Conservation (phyloP, 2,797 vertebrate species). For the Notoglanidium macrostoma region DNA sequence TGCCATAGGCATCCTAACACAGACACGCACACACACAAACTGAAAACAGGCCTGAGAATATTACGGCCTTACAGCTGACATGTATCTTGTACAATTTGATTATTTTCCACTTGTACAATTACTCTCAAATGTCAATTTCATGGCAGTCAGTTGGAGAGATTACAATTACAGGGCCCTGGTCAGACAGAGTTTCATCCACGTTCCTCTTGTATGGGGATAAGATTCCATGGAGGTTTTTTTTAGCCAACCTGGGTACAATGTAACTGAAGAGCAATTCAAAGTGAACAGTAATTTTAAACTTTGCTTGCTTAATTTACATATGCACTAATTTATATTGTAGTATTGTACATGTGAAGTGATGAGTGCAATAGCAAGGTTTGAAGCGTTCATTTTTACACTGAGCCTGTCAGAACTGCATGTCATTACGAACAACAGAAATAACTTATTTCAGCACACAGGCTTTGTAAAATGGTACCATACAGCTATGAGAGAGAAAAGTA, state of each 20-base stretch:
- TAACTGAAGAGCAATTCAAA: slow-evolving; percentile 4
- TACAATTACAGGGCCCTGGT: slow-evolving; percentile 78
- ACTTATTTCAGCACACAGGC: slow-evolving; percentile 1
- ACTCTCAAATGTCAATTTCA: slow-evolving; percentile 98
- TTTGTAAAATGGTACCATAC: slow-evolving; percentile 11
- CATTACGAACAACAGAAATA: neutral
- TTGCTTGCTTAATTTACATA: neutral
- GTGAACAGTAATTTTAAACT: neutral
- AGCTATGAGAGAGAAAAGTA: slow-evolving; percentile 8
- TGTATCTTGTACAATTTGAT: slow-evolving; percentile 69
- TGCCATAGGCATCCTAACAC: slow-evolving; percentile 72
- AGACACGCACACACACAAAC: slow-evolving; percentile 62
- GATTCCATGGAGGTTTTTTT: slow-evolving; percentile 64
- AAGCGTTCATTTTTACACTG: neutral
- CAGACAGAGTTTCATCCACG: slow-evolving; percentile 66
- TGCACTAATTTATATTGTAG: neutral
- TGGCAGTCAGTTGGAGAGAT: slow-evolving; percentile 80
- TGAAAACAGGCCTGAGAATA: slow-evolving; percentile 63
- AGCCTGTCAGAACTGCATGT: neutral
- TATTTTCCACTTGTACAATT: slow-evolving; percentile 83
- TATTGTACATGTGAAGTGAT: neutral
- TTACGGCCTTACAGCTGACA: slow-evolving; percentile 75
- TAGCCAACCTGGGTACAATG: slow-evolving; percentile 46
- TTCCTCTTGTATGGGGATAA: slow-evolving; percentile 59
- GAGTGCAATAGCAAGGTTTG: neutral